Evolutionary conservation across 2,113 vertebrate genomes (phyloP).

Genomic region (Coracopsis vasa): DNA sequence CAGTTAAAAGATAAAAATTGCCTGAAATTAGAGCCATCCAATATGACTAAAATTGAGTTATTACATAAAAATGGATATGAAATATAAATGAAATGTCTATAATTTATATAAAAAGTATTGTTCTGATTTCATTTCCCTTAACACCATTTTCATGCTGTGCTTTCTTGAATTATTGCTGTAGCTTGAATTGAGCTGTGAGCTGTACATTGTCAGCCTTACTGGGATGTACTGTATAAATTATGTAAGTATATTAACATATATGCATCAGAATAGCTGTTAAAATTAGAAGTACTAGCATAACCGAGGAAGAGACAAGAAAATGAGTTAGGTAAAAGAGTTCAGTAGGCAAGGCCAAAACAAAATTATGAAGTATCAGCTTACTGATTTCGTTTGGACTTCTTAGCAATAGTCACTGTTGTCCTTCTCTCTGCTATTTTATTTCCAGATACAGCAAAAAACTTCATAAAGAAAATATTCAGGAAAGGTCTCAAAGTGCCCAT

Average conservation of each 20-base stretch:
- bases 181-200: not conserved
- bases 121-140: not conserved
- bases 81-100: not conserved
- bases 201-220: not conserved
- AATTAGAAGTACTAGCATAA: conserved; percentile 23
- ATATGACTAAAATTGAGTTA: not conserved
- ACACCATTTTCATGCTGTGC: not conserved
- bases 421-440: not conserved
- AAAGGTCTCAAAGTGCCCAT: not conserved
- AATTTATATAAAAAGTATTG: not conserved
- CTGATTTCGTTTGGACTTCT: not conserved
- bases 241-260: conserved; percentile 33
- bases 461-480: not conserved
- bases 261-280: conserved; percentile 38
- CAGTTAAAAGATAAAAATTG: not conserved
- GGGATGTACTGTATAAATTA: conserved; percentile 1
- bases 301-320: not conserved
- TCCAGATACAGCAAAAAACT: not conserved
- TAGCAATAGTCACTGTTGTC: not conserved
- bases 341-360: not conserved
- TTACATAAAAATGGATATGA: not conserved
- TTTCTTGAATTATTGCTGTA: not conserved
- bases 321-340: not conserved
- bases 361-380: not conserved
- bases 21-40: not conserved